A percentile compares a stretch with the other conserved stretches of the same genome.
phyloP scores from a whole-genome alignment of 2,888 invertebrate species.

The Siphlonurus alternatus region DNA sequence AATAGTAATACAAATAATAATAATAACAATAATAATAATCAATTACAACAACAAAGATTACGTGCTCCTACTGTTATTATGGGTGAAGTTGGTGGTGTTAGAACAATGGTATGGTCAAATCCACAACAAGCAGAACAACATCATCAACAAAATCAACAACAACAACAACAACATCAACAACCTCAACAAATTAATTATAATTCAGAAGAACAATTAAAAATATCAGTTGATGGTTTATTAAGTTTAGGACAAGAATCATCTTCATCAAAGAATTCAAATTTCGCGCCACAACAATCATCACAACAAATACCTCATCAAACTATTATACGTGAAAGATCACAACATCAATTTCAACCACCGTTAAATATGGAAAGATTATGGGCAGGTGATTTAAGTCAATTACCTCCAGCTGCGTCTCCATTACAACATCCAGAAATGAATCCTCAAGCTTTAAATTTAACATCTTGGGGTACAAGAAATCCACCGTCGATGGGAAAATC shows the following conservation, averaged over 20 bases:
- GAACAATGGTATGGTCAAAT: conserved; percentile 52
- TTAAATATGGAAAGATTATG: conserved; percentile 83
- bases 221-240: conserved; percentile 18
- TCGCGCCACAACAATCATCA: conserved; percentile 19
- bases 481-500: conserved; percentile 8
- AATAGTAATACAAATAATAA: neutral
- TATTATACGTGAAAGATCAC: neutral
- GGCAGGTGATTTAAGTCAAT: conserved; percentile 74
- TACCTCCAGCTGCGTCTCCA: conserved; percentile 52
- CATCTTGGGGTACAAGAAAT: conserved; percentile 11
- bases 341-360: conserved; percentile 42
- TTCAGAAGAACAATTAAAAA: neutral
- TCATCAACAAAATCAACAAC: conserved; percentile 17
- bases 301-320: conserved; percentile 18
- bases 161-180: conserved; percentile 8
- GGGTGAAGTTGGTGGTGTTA: conserved; percentile 81
- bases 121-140: too few relatives aligned
- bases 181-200: neutral
- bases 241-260: conserved; percentile 11
- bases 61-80: conserved; percentile 75
- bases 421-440: neutral
- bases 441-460: conserved; percentile 16
- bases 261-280: neutral
- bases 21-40: neutral
- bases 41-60: conserved; percentile 22